Conservation (phyloP, 1,140 invertebrate species). For the Dendrolimus punctatus region DNA sequence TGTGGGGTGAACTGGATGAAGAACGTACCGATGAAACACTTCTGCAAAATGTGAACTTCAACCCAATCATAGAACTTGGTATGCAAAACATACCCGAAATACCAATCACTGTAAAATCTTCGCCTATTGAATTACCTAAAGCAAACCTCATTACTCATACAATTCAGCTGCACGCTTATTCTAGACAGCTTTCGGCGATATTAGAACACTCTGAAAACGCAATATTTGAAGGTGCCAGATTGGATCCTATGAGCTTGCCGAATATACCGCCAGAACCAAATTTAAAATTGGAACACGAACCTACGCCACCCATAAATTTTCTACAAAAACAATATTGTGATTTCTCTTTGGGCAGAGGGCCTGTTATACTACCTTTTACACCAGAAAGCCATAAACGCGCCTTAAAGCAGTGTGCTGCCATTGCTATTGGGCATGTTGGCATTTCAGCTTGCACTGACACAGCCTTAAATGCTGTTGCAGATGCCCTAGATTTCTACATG, state of each 20-base stretch:
- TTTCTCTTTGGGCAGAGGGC: conserved; percentile 59
- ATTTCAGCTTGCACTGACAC: conserved; percentile 49
- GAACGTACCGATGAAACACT: conserved; percentile 41
- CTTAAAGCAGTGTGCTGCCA: conserved; percentile 60
- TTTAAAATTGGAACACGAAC: conserved; percentile 42
- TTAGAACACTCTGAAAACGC: conserved; percentile 51
- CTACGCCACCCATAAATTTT: conserved; percentile 48
- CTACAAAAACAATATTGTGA: conserved; percentile 58
- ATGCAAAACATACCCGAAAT: conserved; percentile 67
- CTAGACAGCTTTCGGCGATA: conserved; percentile 42
- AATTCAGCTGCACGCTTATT: conserved; percentile 50
- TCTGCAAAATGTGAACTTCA: conserved; percentile 63
- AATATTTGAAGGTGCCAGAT: conserved; percentile 39
- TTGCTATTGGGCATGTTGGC: conserved; percentile 57
- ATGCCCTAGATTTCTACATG: conserved; percentile 58
- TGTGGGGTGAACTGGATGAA: conserved; percentile 65
- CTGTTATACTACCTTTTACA: conserved; percentile 50
- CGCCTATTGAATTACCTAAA: conserved; percentile 55
- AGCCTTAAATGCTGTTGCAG: conserved; percentile 54
- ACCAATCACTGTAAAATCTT: conserved; percentile 57
- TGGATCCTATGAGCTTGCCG: conserved; percentile 48
- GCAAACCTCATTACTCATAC: conserved; percentile 59
- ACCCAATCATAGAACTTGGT: conserved; percentile 65
- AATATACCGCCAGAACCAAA: conserved; percentile 38
- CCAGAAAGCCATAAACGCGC: conserved; percentile 59